Percentiles rank a stretch among this genome's conserved stretches.
Evolutionary conservation across 2,888 invertebrate species (phyloP).

Genomic region (Oligia latruncula): DNA sequence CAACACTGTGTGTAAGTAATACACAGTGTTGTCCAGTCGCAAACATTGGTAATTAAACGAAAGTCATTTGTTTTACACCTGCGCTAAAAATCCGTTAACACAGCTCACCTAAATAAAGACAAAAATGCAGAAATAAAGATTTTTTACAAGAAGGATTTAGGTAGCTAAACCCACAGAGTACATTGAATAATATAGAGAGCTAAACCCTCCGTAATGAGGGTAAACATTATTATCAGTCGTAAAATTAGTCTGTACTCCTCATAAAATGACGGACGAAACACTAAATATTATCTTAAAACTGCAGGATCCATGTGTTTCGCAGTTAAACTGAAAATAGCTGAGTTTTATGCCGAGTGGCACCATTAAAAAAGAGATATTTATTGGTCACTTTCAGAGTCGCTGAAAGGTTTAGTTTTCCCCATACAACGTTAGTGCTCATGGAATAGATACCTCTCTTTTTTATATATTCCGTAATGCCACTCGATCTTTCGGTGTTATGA

Average conservation of each 20-base stretch:
- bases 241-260: conserved; percentile 31
- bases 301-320: conserved; percentile 25
- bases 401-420: background rate
- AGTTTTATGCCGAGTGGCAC: background rate
- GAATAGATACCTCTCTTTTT: background rate
- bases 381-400: conserved; percentile 3
- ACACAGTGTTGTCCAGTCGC: background rate
- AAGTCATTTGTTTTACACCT: background rate
- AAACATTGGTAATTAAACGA: background rate
- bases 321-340: conserved; percentile 20
- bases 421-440: background rate
- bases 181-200: too few relatives aligned
- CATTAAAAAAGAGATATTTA: conserved; percentile 1
- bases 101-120: background rate
- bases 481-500: background rate
- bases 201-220: conserved; percentile 30
- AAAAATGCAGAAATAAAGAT: conserved; percentile 14
- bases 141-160: conserved; percentile 15
- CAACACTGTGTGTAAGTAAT: background rate
- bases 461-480: background rate
- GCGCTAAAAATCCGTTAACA: background rate
- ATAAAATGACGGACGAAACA: conserved; percentile 27
- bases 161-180: background rate
- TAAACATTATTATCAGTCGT: conserved; percentile 40
- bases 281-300: conserved; percentile 49